Evolutionary conservation across 1,140 invertebrate genomes (phyloP).

Genomic region (Sesamia nonagrioides): DNA sequence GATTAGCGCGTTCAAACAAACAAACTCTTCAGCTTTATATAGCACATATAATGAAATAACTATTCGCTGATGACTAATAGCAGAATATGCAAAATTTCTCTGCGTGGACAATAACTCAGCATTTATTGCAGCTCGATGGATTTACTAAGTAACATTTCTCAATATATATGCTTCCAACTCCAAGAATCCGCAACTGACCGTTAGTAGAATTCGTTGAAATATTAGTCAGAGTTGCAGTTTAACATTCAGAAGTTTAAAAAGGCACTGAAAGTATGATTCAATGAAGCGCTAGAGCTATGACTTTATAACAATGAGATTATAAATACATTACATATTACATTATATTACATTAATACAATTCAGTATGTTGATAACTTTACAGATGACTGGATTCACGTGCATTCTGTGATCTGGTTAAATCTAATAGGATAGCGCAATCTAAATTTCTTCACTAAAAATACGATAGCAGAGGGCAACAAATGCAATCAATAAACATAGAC

Average conservation of each 20-base stretch:
- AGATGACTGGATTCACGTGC: background rate
- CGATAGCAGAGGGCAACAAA: background rate
- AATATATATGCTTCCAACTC: background rate
- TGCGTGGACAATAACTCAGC: background rate
- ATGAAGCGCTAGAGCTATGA: background rate
- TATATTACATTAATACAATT: too few species aligned
- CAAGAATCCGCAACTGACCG: slow-evolving; percentile 9
- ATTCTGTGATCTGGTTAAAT: background rate
- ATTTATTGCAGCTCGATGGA: slow-evolving; percentile 9
- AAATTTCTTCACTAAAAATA: background rate
- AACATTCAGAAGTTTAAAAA: background rate
- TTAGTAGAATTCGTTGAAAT: background rate
- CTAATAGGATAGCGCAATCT: background rate
- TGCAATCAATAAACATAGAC: background rate
- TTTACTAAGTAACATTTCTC: slow-evolving; percentile 21
- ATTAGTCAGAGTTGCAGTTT: background rate
- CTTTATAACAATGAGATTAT: background rate
- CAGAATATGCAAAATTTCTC: background rate
- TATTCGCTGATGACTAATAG: background rate
- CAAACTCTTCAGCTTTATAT: too few species aligned
- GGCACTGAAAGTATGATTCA: background rate
- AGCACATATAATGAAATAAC: background rate
- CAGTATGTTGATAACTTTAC: background rate
- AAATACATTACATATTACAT: too few species aligned
- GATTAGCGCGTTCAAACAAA: too few species aligned